Conservation (phyloP, 1,140 invertebrate genomes). For the Steinernema khuongi region DNA sequence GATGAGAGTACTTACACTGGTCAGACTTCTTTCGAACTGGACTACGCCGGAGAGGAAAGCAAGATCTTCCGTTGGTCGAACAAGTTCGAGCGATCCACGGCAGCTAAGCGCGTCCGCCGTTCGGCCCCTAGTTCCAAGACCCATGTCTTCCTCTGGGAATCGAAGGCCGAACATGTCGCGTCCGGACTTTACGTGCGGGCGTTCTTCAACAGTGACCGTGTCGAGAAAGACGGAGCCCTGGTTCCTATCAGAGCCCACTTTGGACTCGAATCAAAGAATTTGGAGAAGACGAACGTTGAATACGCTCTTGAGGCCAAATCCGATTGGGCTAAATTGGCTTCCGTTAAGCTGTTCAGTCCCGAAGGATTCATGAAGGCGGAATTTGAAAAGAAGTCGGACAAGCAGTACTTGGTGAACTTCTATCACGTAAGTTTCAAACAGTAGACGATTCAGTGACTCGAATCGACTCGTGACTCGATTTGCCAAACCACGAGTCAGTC, state of each 20-base stretch:
- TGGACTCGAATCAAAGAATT: constrained; percentile 32
- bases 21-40: constrained; percentile 1
- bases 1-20: constrained; percentile 20
- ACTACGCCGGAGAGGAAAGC: constrained; percentile 7
- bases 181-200: background rate
- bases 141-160: constrained; percentile 1
- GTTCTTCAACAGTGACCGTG: constrained; percentile 7
- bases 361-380: constrained; percentile 34
- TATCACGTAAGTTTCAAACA: constrained; percentile 47
- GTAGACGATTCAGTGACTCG: too few relatives aligned
- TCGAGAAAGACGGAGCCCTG: background rate
- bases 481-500: too few relatives aligned
- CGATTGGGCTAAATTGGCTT: constrained; percentile 34
- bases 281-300: constrained; percentile 43
- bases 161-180: background rate
- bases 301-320: constrained; percentile 31
- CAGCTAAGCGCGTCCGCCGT: background rate
- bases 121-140: background rate
- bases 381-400: constrained; percentile 35
- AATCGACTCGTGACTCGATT: too few relatives aligned
- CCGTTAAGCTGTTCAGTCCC: constrained; percentile 43
- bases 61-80: background rate
- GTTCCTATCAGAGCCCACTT: constrained; percentile 39
- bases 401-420: constrained; percentile 48
- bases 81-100: background rate